Conservation (phyloP, 2,888 invertebrate species). For the Synergus laeviventris region DNA sequence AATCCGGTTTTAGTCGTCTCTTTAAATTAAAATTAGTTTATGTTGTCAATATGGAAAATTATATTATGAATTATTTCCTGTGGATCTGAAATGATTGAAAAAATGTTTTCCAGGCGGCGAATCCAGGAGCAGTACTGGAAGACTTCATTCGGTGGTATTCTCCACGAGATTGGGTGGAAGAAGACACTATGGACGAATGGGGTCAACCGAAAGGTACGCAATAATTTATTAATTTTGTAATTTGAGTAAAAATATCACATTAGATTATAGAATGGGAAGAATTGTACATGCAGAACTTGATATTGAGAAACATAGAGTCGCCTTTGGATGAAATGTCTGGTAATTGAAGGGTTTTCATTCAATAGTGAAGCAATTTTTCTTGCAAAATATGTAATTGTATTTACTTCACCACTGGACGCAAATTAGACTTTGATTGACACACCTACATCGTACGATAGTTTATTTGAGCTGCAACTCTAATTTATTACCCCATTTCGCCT, state of each 20-base stretch:
- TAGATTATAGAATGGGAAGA: slow-evolving; percentile 5
- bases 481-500: background rate
- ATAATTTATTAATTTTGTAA: slow-evolving; percentile 13
- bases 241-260: slow-evolving; percentile 13
- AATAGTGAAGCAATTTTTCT: slow-evolving; percentile 30
- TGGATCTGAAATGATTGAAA: slow-evolving; percentile 24
- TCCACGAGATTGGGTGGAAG: slow-evolving; percentile 94
- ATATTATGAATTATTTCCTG: slow-evolving; percentile 1
- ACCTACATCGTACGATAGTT: slow-evolving; percentile 9
- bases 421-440: slow-evolving; percentile 24
- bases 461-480: slow-evolving; percentile 14
- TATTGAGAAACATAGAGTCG: slow-evolving; percentile 16
- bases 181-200: slow-evolving; percentile 77
- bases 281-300: slow-evolving; percentile 10
- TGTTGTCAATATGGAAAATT: background rate
- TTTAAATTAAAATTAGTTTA: background rate
- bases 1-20: background rate
- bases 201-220: slow-evolving; percentile 77
- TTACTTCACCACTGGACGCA: slow-evolving; percentile 26
- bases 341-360: slow-evolving; percentile 30
- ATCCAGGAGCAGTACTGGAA: slow-evolving; percentile 92
- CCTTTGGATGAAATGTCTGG: slow-evolving; percentile 13
- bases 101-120: slow-evolving; percentile 83
- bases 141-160: slow-evolving; percentile 99
- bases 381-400: slow-evolving; percentile 38